phyloP scores from a whole-genome alignment of 2,888 invertebrate species.

The Mesodorylaimus sp. region DNA sequence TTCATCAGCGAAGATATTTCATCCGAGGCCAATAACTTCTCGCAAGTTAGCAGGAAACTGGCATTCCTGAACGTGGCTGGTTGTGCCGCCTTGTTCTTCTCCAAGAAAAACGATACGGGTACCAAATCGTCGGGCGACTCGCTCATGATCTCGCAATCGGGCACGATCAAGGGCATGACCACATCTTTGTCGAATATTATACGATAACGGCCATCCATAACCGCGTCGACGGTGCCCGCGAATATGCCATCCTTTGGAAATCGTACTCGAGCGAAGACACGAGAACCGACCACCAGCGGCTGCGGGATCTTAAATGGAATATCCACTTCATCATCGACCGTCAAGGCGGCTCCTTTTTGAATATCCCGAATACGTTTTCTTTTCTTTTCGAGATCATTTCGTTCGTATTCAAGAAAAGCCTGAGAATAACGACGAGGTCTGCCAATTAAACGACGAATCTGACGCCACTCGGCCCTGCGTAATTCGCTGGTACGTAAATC shows the following conservation, averaged over 20 bases:
- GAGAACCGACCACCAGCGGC: conserved; percentile 20
- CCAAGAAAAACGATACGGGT: conserved; percentile 24
- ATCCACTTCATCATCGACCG: conserved; percentile 5
- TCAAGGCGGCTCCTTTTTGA: conserved; percentile 4
- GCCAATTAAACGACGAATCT: conserved; percentile 84
- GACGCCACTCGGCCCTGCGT: conserved; percentile 79
- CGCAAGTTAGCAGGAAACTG: not conserved
- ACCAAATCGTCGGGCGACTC: conserved; percentile 20
- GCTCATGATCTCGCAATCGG: conserved; percentile 13
- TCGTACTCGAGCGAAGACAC: conserved; percentile 13
- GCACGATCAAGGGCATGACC: conserved; percentile 15
- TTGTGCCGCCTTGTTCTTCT: conserved; percentile 19
- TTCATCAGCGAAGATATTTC: not conserved
- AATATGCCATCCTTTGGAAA: conserved; percentile 22
- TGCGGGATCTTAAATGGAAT: conserved; percentile 20
- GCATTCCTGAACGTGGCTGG: conserved; percentile 1
- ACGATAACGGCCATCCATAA: conserved; percentile 21
- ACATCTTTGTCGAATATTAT: conserved; percentile 25
- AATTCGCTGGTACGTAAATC: conserved; percentile 63
- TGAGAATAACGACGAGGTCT: conserved; percentile 83
- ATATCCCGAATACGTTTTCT: conserved; percentile 32
- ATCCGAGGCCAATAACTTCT: too few relatives aligned
- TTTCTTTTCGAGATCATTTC: conserved; percentile 68
- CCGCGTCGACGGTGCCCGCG: conserved; percentile 25
- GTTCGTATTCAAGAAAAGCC: conserved; percentile 85